Conservation (phyloP, 2,113 vertebrate species). For the Cavia porcellus region DNA sequence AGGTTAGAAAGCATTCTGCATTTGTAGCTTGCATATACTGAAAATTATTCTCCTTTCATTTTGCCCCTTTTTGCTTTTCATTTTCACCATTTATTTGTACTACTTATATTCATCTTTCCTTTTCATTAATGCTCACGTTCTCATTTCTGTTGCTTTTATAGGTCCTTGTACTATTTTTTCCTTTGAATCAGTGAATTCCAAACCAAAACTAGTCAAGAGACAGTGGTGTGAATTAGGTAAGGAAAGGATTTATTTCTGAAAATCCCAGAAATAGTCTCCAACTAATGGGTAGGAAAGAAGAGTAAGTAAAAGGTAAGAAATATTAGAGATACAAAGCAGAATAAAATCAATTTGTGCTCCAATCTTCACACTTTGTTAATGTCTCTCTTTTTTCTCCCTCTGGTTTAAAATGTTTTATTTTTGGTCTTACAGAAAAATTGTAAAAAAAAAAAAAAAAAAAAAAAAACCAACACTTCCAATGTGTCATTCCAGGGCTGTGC, state of each 20-base stretch:
- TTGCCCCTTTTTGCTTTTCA: not conserved
- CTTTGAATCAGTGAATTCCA: not conserved
- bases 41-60: not conserved
- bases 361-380: not conserved
- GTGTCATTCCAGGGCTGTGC: not conserved
- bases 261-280: not conserved
- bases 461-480: not conserved
- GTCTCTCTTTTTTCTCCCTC: not conserved
- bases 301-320: not conserved
- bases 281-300: not conserved
- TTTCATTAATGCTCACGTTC: not conserved
- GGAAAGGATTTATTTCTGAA: not conserved
- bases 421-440: not conserved
- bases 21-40: not conserved
- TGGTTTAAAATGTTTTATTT: conserved; percentile 11
- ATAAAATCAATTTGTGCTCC: not conserved
- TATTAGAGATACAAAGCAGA: not conserved
- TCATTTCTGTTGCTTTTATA: not conserved
- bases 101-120: not conserved
- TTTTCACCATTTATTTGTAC: not conserved
- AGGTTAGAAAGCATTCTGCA: not conserved
- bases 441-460: not conserved
- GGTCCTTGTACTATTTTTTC: not conserved
- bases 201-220: not conserved
- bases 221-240: not conserved